Conservation (phyloP, 2,888 invertebrate species). For the Mythimna vitellina region DNA sequence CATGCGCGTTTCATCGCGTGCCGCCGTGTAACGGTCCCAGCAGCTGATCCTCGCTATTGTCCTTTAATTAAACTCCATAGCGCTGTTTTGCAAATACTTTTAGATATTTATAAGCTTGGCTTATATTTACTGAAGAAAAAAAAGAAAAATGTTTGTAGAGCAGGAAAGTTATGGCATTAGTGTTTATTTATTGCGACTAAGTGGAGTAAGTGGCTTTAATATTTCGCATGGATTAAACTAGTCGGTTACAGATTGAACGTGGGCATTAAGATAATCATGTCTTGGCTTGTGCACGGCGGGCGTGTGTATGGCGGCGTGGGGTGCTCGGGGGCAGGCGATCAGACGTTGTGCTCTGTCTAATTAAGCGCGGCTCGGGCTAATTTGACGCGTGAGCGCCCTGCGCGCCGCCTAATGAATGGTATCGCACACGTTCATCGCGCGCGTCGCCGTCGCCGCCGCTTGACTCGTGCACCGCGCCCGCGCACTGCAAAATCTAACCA, state of each 20-base stretch:
- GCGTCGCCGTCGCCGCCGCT: constrained; percentile 66
- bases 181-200: constrained; percentile 15
- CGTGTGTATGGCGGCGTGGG: constrained; percentile 62
- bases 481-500: constrained; percentile 80
- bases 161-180: constrained; percentile 5
- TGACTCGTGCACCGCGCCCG: constrained; percentile 76
- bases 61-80: constrained; percentile 83
- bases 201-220: constrained; percentile 7
- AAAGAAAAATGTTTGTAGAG: constrained; percentile 11
- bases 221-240: constrained; percentile 24
- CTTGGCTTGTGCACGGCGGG: constrained; percentile 52
- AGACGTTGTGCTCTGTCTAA: constrained; percentile 79
- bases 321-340: constrained; percentile 61
- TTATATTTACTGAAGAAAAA: constrained; percentile 26
- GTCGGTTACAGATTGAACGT: constrained; percentile 51
- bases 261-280: constrained; percentile 60
- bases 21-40: constrained; percentile 81
- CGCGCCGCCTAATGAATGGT: constrained; percentile 87
- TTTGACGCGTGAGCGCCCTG: constrained; percentile 86
- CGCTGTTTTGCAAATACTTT: constrained; percentile 61
- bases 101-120: constrained; percentile 57
- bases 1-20: constrained; percentile 77
- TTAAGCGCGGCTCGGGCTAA: constrained; percentile 86
- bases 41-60: constrained; percentile 85
- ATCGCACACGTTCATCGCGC: constrained; percentile 89